Evolutionary conservation across 2,113 vertebrate genomes (phyloP).

Genomic region (Apaloderma vittatum): DNA sequence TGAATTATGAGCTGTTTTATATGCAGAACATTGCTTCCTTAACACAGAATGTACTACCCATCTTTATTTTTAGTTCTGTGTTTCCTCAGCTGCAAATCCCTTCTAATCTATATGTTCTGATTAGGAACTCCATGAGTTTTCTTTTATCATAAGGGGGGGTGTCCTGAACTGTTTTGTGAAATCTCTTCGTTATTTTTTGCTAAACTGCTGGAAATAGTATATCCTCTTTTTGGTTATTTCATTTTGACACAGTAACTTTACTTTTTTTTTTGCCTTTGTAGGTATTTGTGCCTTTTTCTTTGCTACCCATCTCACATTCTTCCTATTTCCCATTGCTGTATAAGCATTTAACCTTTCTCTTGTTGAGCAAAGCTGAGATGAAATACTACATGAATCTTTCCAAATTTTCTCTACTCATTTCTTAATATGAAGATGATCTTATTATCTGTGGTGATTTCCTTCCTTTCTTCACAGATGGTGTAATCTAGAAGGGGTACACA

Average conservation of each 20-base stretch:
- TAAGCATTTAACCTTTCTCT: background rate
- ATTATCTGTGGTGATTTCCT: constrained; percentile 40
- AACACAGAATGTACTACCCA: background rate
- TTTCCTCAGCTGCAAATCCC: background rate
- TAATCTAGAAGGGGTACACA: background rate
- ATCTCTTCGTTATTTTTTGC: background rate
- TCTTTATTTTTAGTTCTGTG: background rate
- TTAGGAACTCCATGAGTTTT: background rate
- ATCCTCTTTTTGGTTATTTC: background rate
- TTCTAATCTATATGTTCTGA: background rate
- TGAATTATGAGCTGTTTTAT: background rate
- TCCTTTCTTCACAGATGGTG: constrained; percentile 37
- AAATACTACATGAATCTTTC: constrained; percentile 16
- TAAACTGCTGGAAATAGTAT: background rate
- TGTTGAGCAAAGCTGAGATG: background rate
- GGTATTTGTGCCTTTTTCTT: background rate
- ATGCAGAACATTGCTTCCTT: background rate
- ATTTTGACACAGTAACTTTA: background rate
- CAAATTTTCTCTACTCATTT: constrained; percentile 22
- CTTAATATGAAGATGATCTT: constrained; percentile 31
- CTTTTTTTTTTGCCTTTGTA: background rate
- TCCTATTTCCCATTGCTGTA: background rate
- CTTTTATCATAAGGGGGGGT: background rate
- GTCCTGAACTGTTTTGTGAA: background rate
- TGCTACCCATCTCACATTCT: background rate